Evolutionary conservation across 2,797 vertebrate genomes (phyloP).

Genomic region (Pristis pectinata): DNA sequence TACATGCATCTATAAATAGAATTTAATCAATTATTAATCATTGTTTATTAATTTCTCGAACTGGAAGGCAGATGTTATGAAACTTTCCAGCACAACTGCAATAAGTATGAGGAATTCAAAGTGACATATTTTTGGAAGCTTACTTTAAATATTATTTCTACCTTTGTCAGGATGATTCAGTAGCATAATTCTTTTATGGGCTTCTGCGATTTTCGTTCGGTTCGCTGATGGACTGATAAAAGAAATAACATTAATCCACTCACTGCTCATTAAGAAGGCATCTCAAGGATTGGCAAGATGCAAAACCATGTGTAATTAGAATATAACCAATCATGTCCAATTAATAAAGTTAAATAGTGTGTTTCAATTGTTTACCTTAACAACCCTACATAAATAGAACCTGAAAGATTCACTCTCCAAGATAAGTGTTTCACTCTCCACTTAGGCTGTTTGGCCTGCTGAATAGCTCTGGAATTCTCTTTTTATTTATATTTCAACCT

Average conservation of each 20-base stretch:
- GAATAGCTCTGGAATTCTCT: too few relatives aligned
- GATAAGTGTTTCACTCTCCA: too few relatives aligned
- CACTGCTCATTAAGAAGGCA: neutral
- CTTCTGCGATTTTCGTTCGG: conserved; percentile 74
- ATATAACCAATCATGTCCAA: neutral
- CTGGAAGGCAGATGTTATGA: neutral
- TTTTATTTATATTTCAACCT: too few relatives aligned
- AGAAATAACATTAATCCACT: conserved; percentile 54
- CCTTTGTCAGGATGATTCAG: conserved; percentile 96
- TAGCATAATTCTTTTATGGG: conserved; percentile 81
- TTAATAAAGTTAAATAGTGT: neutral
- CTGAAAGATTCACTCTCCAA: too few relatives aligned
- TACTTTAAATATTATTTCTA: conserved; percentile 46
- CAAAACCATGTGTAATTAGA: neutral
- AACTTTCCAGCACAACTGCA: neutral
- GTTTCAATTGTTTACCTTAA: neutral
- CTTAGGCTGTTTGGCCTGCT: too few relatives aligned
- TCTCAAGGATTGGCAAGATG: neutral
- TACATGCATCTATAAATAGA: neutral
- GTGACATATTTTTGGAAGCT: neutral
- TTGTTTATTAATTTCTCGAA: neutral
- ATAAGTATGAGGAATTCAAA: neutral
- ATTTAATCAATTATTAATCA: neutral
- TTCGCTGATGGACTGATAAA: conserved; percentile 68
- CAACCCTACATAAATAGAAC: too few relatives aligned